Evolutionary conservation across 2,113 vertebrate genomes (phyloP).

Genomic region (Equus przewalskii): DNA sequence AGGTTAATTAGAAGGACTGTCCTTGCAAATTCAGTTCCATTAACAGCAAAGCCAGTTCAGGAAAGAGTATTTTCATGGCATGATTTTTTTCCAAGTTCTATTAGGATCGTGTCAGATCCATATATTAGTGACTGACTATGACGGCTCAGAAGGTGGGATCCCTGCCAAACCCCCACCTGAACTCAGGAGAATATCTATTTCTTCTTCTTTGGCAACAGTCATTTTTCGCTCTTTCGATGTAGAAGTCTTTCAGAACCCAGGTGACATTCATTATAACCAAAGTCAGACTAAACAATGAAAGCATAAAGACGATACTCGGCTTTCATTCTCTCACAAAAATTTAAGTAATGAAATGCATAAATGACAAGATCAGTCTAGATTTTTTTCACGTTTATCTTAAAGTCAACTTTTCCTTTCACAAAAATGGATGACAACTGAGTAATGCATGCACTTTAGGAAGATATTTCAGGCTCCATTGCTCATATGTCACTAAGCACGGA

Average conservation of each 20-base stretch:
- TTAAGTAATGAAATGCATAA: neutral
- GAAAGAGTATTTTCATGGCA: neutral
- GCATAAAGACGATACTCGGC: neutral
- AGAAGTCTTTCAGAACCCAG: neutral
- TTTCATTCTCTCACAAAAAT: neutral
- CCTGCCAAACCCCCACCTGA: neutral
- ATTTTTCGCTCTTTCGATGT: slow-evolving; percentile 18
- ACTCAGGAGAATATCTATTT: slow-evolving; percentile 20
- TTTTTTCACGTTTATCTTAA: slow-evolving; percentile 25
- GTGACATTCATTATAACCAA: slow-evolving; percentile 22
- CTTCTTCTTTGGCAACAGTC: neutral
- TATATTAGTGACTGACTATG: neutral
- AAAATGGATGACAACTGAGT: neutral
- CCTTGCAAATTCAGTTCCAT: neutral
- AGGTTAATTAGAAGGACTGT: neutral
- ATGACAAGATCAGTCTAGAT: neutral
- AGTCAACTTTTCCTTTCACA: neutral
- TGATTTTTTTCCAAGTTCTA: neutral
- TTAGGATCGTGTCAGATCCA: neutral
- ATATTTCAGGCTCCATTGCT: neutral
- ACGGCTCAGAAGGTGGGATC: neutral
- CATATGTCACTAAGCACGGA: neutral
- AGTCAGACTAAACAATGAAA: neutral
- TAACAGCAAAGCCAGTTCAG: neutral
- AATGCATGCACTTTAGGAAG: neutral